Evolutionary conservation across 2,797 vertebrate species (phyloP), one percentile per base, ranked within the genome.

Genomic region (Gymnoscopelus braueri): DNA sequence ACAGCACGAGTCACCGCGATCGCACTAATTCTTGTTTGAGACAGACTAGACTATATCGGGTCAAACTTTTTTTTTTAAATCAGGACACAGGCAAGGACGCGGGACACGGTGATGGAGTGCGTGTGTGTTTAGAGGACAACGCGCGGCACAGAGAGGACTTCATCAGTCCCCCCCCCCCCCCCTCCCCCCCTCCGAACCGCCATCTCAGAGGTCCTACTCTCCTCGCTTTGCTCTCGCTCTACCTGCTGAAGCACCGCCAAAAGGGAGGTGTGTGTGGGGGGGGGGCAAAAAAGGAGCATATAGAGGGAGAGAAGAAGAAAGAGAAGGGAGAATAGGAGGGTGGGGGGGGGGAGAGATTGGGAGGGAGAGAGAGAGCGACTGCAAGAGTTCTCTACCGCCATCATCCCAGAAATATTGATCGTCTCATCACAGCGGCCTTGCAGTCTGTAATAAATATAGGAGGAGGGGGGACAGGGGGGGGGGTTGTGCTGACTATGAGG

Each of bases 391-490:
- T 90, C 83, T 83, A 29, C 3, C 39, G 5, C 87, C 89, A 89
- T 92, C 91, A 92, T 90, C 84, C 86, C 81, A 86, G 89, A 90
- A 90, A 90, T 92, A 93, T 93, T 86, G 91, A 93, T 92, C 62
- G 81, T 77, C 87, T 93, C 85, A 88, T 93, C 90, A 85, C 84
- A 57, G 77, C 79, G 90, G 91, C 91, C 92, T 93, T 91, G 88
- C 86, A 85, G 85, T 82, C 83, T 72, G 69, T 88, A 91, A 92
- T 93, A 93, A 94, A 94, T 92, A 92, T 89, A 90, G 80, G 78
- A 24, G 49, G 66, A 35, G 72, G 51, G 63, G 26, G 60, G 58
- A 39, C 4, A 29, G 32, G 29, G 19, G 6, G 47, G 15, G 13
- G 60, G 53, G 2, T 75, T 80, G 77, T 68, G 65, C 77, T 70